Conservation (phyloP, 2,113 vertebrate species). For the Pachycephala philippinensis region DNA sequence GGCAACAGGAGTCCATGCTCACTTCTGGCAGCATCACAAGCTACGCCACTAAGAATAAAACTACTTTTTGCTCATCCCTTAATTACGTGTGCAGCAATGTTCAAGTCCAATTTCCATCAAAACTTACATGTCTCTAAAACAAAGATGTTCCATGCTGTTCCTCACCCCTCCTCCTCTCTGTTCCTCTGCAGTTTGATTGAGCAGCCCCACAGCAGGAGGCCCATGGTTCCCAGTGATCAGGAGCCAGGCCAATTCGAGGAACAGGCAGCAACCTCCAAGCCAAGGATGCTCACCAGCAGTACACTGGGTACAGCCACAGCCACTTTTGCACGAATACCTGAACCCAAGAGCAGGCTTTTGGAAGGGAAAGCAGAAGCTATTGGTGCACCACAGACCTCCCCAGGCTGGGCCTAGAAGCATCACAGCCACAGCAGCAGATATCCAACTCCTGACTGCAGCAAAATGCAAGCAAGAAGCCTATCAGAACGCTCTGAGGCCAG, state of each 20-base stretch:
- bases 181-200: background rate
- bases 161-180: background rate
- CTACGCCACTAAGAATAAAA: background rate
- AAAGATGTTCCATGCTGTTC: background rate
- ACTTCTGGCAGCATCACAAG: background rate
- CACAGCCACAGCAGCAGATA: background rate
- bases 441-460: background rate
- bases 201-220: background rate
- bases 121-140: background rate
- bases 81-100: background rate
- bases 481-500: background rate
- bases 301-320: fast-evolving
- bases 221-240: fast-evolving
- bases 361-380: background rate
- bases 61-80: background rate
- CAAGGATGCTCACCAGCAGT: background rate
- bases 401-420: background rate
- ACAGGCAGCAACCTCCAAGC: background rate
- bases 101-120: background rate
- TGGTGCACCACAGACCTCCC: fast-evolving
- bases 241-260: background rate
- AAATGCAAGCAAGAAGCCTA: background rate
- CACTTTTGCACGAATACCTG: fast-evolving
- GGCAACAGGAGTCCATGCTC: fast-evolving
- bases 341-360: background rate